A percentile compares a stretch with the other conserved stretches of the same genome.
Evolutionary conservation across 1,140 invertebrate species (phyloP).

Genomic region (Nymphalis io): DNA sequence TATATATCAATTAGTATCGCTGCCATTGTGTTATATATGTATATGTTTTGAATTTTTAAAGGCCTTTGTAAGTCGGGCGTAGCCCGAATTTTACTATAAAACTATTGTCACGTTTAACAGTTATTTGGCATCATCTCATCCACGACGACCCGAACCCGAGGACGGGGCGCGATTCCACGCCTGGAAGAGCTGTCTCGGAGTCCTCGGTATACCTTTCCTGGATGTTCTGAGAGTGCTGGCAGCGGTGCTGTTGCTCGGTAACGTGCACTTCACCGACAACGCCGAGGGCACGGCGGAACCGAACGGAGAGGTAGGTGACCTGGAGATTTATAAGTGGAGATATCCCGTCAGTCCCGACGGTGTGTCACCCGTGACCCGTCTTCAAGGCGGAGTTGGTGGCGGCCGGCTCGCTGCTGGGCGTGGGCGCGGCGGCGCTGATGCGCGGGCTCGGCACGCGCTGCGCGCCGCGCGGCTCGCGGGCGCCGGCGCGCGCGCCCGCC

Average conservation of each 20-base stretch:
- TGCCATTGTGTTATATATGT: too few species aligned
- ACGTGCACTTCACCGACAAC: slow-evolving; percentile 93
- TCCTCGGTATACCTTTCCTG: slow-evolving; percentile 95
- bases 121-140: slow-evolving; percentile 83
- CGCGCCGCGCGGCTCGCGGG: slow-evolving; percentile 89
- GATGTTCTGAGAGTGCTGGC: slow-evolving; percentile 95
- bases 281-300: slow-evolving; percentile 75
- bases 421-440: slow-evolving; percentile 89
- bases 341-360: too few species aligned
- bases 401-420: slow-evolving; percentile 50
- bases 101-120: background rate
- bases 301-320: slow-evolving; percentile 32
- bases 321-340: background rate
- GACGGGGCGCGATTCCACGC: slow-evolving; percentile 85
- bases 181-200: slow-evolving; percentile 94
- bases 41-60: too few species aligned
- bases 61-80: too few species aligned
- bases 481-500: slow-evolving; percentile 94
- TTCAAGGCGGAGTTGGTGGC: slow-evolving; percentile 39
- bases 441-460: slow-evolving; percentile 94
- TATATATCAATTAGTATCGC: too few species aligned
- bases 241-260: slow-evolving; percentile 94
- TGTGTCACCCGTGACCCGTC: too few species aligned
- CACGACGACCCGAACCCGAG: slow-evolving; percentile 76
- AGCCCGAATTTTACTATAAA: background rate